Evolutionary conservation across 2,888 invertebrate species (phyloP).

Genomic region (Conistra vaccinii): DNA sequence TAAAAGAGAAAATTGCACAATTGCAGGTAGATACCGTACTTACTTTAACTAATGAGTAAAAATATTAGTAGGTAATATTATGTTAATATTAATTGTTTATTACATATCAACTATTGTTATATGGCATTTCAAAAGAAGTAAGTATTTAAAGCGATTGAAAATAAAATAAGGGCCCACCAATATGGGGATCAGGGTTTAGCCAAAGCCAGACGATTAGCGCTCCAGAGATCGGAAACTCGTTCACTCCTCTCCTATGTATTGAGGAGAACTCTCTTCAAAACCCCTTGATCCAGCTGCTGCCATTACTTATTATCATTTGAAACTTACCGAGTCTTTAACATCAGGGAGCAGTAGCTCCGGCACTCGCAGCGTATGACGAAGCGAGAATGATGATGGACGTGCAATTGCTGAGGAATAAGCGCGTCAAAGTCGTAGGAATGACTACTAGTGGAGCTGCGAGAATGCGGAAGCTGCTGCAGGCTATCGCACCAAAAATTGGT

Average conservation of each 20-base stretch:
- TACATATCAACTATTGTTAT: not conserved
- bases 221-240: not conserved
- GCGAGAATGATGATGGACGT: constrained; percentile 90
- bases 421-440: constrained; percentile 92
- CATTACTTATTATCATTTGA: not conserved
- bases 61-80: not conserved
- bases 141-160: not conserved
- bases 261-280: not conserved
- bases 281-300: not conserved
- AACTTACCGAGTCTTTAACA: constrained; percentile 31
- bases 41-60: constrained; percentile 26
- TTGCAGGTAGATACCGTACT: constrained; percentile 73
- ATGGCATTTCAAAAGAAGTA: not conserved
- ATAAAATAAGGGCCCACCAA: not conserved
- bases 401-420: constrained; percentile 80
- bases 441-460: constrained; percentile 95
- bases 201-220: not conserved
- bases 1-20: constrained; percentile 65
- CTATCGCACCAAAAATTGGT: constrained; percentile 92
- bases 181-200: not conserved
- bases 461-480: constrained; percentile 91
- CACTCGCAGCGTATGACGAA: constrained; percentile 81
- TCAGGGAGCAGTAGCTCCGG: constrained; percentile 69
- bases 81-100: not conserved
- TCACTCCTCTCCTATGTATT: not conserved